These are phyloP conservation scores for Hermaeophaga mercurialis DNA, from an alignment of 2,888 invertebrate genomes.

Conservation along the genomic window DNA sequence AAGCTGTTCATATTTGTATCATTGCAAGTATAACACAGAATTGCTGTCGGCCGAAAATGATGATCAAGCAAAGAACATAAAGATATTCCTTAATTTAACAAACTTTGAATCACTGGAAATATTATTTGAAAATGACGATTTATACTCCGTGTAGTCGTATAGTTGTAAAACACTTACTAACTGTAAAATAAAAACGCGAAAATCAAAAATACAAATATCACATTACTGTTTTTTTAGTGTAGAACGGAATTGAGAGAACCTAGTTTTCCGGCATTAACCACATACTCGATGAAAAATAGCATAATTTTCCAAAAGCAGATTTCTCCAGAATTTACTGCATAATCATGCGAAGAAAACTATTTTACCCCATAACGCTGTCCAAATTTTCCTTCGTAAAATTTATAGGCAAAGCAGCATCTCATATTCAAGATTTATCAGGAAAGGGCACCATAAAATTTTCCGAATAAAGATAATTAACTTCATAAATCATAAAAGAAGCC, in stretches of 20 bases:
- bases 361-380: not conserved
- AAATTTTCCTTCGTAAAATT: constrained; percentile 1
- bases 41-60: too few relatives aligned
- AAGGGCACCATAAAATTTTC: not conserved
- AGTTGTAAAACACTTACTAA: too few relatives aligned
- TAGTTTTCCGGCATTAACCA: not conserved
- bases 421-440: constrained; percentile 1
- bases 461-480: constrained; percentile 1
- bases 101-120: too few relatives aligned
- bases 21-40: too few relatives aligned
- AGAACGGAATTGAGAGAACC: not conserved
- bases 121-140: too few relatives aligned
- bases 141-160: too few relatives aligned
- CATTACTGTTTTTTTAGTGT: too few relatives aligned
- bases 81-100: too few relatives aligned
- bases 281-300: constrained; percentile 4
- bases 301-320: constrained; percentile 1
- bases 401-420: not conserved
- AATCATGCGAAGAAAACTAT: constrained; percentile 10
- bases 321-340: constrained; percentile 3
- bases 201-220: too few relatives aligned
- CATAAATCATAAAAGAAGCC: not conserved
- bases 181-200: too few relatives aligned
- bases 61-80: too few relatives aligned
- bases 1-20: too few relatives aligned